Evolutionary conservation across 1,140 invertebrate genomes (phyloP).

Genomic region (Onthophagus taurus): DNA sequence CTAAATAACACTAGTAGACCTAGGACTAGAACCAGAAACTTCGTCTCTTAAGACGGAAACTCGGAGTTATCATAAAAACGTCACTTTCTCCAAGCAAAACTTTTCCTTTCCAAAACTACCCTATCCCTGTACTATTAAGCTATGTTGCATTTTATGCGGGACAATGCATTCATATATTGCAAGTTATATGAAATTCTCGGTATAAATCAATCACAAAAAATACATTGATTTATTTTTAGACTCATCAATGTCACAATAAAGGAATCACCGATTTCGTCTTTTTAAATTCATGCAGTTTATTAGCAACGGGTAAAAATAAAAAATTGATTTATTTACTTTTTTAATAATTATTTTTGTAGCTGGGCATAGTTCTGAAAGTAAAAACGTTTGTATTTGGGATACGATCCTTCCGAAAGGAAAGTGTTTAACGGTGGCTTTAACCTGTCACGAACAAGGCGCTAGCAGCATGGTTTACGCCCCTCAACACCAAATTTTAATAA

Average conservation of each 20-base stretch:
- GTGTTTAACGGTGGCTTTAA: constrained; percentile 82
- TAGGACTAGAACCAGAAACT: too few species aligned
- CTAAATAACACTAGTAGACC: too few species aligned
- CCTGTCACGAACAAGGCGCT: constrained; percentile 86
- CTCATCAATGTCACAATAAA: constrained; percentile 93
- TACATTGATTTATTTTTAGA: constrained; percentile 63
- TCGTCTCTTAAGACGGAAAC: too few species aligned
- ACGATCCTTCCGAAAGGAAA: constrained; percentile 92
- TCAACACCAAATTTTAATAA: constrained; percentile 82
- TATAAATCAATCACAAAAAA: too few species aligned
- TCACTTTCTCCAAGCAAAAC: too few species aligned
- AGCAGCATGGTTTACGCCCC: constrained; percentile 86
- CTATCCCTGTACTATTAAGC: too few species aligned
- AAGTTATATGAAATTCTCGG: too few species aligned
- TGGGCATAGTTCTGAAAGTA: constrained; percentile 91
- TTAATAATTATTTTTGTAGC: constrained; percentile 43
- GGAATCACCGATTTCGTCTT: constrained; percentile 96
- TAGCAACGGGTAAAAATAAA: constrained; percentile 65
- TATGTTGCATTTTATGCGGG: too few species aligned
- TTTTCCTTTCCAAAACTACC: too few species aligned
- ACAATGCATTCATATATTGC: too few species aligned
- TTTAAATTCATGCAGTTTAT: constrained; percentile 90
- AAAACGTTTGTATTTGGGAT: constrained; percentile 98
- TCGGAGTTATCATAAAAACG: too few species aligned
- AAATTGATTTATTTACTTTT: not conserved